Base-by-base conservation (phyloP, 53 echinoderm and acorn worm species). In the Patiria pectinifera region DNA sequence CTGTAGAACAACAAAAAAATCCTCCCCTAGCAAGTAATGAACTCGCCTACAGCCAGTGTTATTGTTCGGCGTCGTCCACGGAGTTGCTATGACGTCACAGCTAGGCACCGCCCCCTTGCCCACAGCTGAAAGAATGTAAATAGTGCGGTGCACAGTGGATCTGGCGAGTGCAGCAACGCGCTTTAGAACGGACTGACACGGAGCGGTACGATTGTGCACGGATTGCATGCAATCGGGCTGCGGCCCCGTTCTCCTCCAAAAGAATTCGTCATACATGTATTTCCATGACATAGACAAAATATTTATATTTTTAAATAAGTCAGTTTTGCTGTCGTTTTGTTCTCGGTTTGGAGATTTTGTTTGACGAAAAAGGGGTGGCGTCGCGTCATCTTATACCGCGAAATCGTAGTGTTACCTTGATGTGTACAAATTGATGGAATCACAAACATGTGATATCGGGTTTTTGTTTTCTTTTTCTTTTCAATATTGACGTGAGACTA, bases 21-120 rank as follows among this genome's bases (percentile, higher is more conserved):
- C 49, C 89, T 23, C 81, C 90, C 90, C 90, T 90, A 45, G n/a
- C 0, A 59, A 63, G 80, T 48, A 90, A 81, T 90, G 80, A 80
- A 90, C 90, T 48, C 90, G 90, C 45, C 90, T 21, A 24, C 10
- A 80, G 21, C 81, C 78, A 47, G 63, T 69, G 81, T 90, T 70
- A 90, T 81, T 90, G 90, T 90, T 90, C 81, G 46, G 90, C 90
- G 63, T 80, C 61, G 66, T n/a, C 46, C 62, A 69, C 46, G 80
- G 47, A 90, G 90, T 90, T 90, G 90, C 81, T 90, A 90, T 90
- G 90, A 90, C 90, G 90, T 90, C 90, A 90, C 82, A 90, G 69
- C 90, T n/a, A 66, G 44, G 90, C 90, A n/a, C 90, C 90, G 66
- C 90, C 89, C 63, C 80, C 90, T 80, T 62, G 90, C 84, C 26